Evolutionary conservation across 2,797 vertebrate species (phyloP).

Genomic region (Urosaurus nigricauda): DNA sequence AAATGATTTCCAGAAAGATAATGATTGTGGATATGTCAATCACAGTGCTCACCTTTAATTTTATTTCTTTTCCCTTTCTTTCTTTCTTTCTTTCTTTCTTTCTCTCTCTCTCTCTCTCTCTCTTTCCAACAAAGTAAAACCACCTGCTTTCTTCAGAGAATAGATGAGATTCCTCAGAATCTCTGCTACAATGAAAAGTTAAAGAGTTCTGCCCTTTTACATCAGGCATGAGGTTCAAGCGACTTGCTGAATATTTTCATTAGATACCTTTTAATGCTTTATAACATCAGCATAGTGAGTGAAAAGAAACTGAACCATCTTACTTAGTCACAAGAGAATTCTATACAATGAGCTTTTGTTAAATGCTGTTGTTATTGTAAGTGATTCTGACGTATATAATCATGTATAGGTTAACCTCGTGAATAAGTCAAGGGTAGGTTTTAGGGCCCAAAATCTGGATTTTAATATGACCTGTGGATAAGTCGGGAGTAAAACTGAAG

Average conservation of each 20-base stretch:
- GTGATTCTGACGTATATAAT: neutral
- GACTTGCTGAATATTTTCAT: neutral
- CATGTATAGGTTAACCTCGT: too few species aligned
- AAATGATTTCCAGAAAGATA: neutral
- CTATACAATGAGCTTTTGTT: neutral
- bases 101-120: too few species aligned
- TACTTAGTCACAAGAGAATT: neutral
- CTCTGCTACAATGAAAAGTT: neutral
- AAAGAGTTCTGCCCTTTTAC: neutral
- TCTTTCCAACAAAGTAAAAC: neutral
- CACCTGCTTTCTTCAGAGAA: neutral
- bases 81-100: neutral
- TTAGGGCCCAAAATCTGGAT: too few species aligned
- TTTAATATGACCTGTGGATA: too few species aligned
- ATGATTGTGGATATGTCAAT: neutral
- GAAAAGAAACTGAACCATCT: neutral
- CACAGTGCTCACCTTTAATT: neutral
- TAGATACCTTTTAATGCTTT: neutral
- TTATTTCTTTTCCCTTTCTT: neutral
- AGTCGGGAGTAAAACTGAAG: too few species aligned
- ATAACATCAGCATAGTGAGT: neutral
- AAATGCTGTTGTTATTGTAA: neutral
- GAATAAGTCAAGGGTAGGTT: too few species aligned
- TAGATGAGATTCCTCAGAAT: neutral
- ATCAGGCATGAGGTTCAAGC: neutral